Evolutionary conservation across 2,888 invertebrate genomes (phyloP).

Genomic region (Diplazon laetatorius): DNA sequence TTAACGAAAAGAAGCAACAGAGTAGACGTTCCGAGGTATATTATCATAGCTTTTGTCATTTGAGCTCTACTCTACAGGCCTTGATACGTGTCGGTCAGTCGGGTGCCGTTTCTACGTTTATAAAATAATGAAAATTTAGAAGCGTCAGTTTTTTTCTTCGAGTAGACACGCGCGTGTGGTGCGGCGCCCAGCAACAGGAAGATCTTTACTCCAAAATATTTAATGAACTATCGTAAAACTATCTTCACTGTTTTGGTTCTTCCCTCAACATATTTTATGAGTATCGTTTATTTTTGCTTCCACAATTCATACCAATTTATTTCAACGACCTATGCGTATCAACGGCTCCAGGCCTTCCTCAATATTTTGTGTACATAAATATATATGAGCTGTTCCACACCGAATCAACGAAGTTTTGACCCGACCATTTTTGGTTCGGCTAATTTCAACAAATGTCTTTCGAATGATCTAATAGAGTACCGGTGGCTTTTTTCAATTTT

Average conservation of each 20-base stretch:
- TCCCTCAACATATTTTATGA: constrained; percentile 11
- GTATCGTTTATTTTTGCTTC: constrained; percentile 49
- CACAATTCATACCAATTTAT: constrained; percentile 40
- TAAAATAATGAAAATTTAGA: constrained; percentile 55
- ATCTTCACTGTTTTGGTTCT: constrained; percentile 18
- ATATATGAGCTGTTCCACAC: no score
- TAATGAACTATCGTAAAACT: background rate
- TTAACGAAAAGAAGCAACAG: constrained; percentile 1
- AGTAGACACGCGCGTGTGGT: constrained; percentile 30
- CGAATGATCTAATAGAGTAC: no score
- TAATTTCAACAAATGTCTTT: no score
- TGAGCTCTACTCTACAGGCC: constrained; percentile 58
- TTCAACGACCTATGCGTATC: constrained; percentile 25
- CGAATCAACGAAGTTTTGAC: no score
- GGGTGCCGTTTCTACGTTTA: constrained; percentile 63
- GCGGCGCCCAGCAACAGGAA: constrained; percentile 34
- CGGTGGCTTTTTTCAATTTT: no score
- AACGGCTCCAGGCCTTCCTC: constrained; percentile 35
- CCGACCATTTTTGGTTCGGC: no score
- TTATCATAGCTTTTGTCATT: constrained; percentile 58
- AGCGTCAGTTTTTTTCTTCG: constrained; percentile 48
- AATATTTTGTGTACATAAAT: constrained; percentile 36
- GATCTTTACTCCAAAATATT: constrained; percentile 23
- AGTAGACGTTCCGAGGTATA: constrained; percentile 53
- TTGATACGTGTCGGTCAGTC: constrained; percentile 57